Conservation (phyloP, 2,888 invertebrate species). For the Drosophila suboccidentalis region DNA sequence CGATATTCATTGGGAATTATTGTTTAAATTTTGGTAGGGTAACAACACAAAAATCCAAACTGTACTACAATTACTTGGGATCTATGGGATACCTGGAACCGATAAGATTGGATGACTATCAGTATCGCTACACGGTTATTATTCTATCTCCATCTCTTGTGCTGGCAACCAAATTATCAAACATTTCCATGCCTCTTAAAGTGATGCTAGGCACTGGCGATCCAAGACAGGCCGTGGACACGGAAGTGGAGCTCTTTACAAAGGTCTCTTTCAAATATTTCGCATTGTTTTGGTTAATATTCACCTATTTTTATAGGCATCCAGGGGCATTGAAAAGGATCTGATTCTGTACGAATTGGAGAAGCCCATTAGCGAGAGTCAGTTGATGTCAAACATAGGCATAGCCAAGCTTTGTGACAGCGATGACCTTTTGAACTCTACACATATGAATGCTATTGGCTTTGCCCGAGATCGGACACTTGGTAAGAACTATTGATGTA, state of each 20-base stretch:
- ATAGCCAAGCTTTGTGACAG: not conserved
- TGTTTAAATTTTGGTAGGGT: not conserved
- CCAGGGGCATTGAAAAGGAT: not conserved
- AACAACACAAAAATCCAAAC: not conserved
- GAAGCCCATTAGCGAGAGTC: not conserved
- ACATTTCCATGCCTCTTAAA: not conserved
- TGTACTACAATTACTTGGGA: constrained; percentile 7
- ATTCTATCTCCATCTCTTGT: constrained; percentile 10
- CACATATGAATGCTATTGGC: constrained; percentile 19
- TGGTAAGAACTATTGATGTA: not conserved
- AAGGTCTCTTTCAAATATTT: not conserved
- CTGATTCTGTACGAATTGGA: not conserved
- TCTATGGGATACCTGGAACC: not conserved
- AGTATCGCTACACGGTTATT: constrained; percentile 43
- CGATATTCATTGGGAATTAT: not conserved
- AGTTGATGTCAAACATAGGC: not conserved
- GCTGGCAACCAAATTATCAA: constrained; percentile 15
- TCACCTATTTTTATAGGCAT: not conserved
- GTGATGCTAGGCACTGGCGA: not conserved
- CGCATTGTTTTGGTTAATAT: not conserved
- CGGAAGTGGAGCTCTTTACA: not conserved
- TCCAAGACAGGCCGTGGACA: not conserved
- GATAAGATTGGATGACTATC: accelerated
- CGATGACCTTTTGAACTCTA: not conserved
- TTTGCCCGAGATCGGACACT: constrained; percentile 10